Base-by-base conservation (phyloP, 2,888 invertebrate genomes). In the Tinea semifulvella region DNA sequence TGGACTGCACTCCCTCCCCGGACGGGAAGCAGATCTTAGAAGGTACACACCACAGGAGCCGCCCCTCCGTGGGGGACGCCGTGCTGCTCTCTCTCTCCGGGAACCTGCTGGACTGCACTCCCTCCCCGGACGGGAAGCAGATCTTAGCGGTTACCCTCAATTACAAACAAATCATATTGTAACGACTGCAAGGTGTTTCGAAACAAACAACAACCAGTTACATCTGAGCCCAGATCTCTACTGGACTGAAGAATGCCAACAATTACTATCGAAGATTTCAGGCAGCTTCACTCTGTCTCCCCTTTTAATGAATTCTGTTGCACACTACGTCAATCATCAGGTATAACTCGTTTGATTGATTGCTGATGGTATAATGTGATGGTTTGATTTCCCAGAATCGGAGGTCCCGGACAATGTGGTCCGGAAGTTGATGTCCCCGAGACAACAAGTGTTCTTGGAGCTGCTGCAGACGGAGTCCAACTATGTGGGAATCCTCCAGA, bases 381-480 rank as follows among this genome's bases (percentile, higher is more conserved):
- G n/a, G n/a, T n/a, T 54, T 52, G n/a, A n/a, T n/a, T n/a, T n/a
- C n/a, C 16, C 48, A 80, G 85, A 86, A 64, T 81, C 84, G 35
- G 83, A 84, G 53, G 80, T 79, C 44, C 77, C 81, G 38, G 83
- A 82, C 54, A 89, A 88, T 57, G 83, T 86, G 43, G 84, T 87
- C 47, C 74, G 89, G 50, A 89, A 89, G 58, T 84, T 85, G 53
- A 82, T 89, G 66, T 89, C 91, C 35, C 87, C 90, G 2, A 82
- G 94, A 43, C 91, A 92, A 60, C 90, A 90, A 72, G 92, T 93
- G 42, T 92, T 92, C 66, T 86, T 92, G 75, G 98, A 99, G 75
- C 85, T 99, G 56, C 86, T 94, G 50, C 94, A 96, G 71, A 99
- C 99, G 1, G 99, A 99, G 74, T 92, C 90, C 48, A 99, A 99